Percentiles rank a stretch among this genome's conserved stretches.
Conservation (phyloP, 2,888 invertebrate genomes). For the Andrena camellia region DNA sequence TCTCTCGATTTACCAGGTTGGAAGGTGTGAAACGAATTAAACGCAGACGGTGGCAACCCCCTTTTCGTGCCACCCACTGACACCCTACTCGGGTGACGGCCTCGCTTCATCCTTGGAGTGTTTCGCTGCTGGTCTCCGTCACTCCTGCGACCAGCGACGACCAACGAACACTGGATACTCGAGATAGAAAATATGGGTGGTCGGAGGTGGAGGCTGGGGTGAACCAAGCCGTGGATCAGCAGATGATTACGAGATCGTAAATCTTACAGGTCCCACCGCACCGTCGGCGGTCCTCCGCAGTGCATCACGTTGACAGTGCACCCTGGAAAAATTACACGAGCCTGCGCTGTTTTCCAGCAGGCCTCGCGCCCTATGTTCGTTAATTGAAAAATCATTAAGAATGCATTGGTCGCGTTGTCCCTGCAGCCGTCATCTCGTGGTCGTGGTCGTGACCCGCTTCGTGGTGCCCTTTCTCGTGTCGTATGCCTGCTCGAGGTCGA, state of each 20-base stretch:
- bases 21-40: slow-evolving; percentile 80
- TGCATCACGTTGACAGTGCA: slow-evolving; percentile 71
- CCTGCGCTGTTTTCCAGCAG: slow-evolving; percentile 8
- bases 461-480: background rate
- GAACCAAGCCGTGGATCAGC: slow-evolving; percentile 74
- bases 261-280: slow-evolving; percentile 62
- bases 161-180: slow-evolving; percentile 73
- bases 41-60: slow-evolving; percentile 60
- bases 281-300: slow-evolving; percentile 66
- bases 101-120: slow-evolving; percentile 44
- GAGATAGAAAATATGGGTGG: slow-evolving; percentile 73
- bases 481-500: background rate
- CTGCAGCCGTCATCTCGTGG: background rate
- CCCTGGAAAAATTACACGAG: slow-evolving; percentile 60
- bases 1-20: slow-evolving; percentile 75
- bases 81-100: slow-evolving; percentile 16
- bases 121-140: slow-evolving; percentile 34
- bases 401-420: slow-evolving; percentile 23
- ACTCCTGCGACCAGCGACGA: slow-evolving; percentile 44
- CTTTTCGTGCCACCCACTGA: slow-evolving; percentile 11
- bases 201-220: slow-evolving; percentile 52
- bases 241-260: slow-evolving; percentile 77
- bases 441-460: slow-evolving; percentile 18
- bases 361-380: slow-evolving; percentile 53
- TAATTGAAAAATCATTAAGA: slow-evolving; percentile 76